These are phyloP conservation scores for Scaptomyza cyrtandrae DNA, from an alignment of 2,888 invertebrate species.

Conservation along the genomic window DNA sequence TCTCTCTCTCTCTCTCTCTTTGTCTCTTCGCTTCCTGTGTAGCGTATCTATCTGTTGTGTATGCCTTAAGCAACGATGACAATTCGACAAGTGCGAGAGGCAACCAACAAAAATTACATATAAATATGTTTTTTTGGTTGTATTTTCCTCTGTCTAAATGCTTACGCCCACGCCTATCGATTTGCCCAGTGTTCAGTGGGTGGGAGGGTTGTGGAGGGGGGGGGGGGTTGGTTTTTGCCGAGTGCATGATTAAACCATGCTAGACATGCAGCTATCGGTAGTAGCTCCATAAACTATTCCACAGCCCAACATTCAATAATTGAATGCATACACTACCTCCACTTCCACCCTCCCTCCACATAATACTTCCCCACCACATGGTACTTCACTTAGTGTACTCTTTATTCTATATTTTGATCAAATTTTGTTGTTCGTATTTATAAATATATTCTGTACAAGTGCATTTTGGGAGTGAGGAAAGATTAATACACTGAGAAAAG, in stretches of 20 bases:
- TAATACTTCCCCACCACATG: not conserved
- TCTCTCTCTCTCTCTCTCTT: no score
- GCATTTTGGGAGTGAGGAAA: conserved; percentile 4
- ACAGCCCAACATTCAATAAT: conserved; percentile 37
- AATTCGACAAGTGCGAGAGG: conserved; percentile 74
- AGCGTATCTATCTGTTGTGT: conserved; percentile 11
- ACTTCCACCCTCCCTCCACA: not conserved
- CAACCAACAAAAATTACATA: not conserved
- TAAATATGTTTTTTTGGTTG: conserved; percentile 15
- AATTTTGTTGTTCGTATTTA: conserved; percentile 12
- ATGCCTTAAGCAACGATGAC: conserved; percentile 61
- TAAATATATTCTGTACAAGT: conserved; percentile 28
- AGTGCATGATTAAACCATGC: conserved; percentile 66
- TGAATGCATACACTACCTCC: conserved; percentile 8
- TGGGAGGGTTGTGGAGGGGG: not conserved
- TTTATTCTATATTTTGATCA: no score
- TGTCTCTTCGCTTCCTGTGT: not conserved
- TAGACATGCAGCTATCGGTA: conserved; percentile 61
- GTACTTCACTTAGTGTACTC: not conserved
- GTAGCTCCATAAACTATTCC: conserved; percentile 47
- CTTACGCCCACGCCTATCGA: conserved; percentile 49
- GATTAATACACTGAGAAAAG: no score
- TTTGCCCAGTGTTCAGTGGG: conserved; percentile 21
- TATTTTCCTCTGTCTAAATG: conserved; percentile 19
- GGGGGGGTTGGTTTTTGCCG: not conserved